Base-by-base conservation (phyloP, 2,888 invertebrate species). In the Smittia aterrima region DNA sequence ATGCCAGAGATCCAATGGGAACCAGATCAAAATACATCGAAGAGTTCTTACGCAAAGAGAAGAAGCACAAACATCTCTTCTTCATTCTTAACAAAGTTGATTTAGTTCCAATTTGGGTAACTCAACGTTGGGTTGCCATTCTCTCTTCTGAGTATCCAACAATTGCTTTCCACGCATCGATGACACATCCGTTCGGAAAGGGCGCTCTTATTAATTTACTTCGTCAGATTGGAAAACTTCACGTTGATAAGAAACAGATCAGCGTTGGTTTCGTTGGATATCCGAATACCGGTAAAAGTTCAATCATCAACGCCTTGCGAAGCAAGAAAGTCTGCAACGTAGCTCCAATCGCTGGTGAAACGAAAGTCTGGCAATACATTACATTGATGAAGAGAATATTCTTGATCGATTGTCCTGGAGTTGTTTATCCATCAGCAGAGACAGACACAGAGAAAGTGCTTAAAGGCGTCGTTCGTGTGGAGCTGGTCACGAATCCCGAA, bases 311-410 rank as follows among this genome's bases (percentile, higher is more conserved):
- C 82, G 95, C 99, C 0, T 84, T 99, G 74, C 87, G 95, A 74
- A 92, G 93, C 9, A 97, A 98, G 80, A 98, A 99, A 84, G 99
- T 99, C 0, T 99, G 99, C 82, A 99, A 97, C 82, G 97, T 92
- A 0, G 99, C 99, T 2, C 99, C 99, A 0, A 95, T 99, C 79
- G 98, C 99, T 75, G 99, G 99, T 3, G 95, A 95, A 83, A 95
- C 95, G 0, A 95, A 95, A 85, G 97, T 98, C 1, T 99, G 99
- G 99, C 99, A 99, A 82, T 99, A 99, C 81, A 96, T 99, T 54
- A 98, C 98, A 0, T 84, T 99, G 73, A 99, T 99, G 98, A 90
- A 89, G 78, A 87, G 95, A 78, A 98, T 99, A 80, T 99, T 93
- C 82, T 85, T 99, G 13, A 98, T 99, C 78, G 99, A 99, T 85